Conservation (phyloP, 2,113 vertebrate species). For the Cheilinus undulatus region DNA sequence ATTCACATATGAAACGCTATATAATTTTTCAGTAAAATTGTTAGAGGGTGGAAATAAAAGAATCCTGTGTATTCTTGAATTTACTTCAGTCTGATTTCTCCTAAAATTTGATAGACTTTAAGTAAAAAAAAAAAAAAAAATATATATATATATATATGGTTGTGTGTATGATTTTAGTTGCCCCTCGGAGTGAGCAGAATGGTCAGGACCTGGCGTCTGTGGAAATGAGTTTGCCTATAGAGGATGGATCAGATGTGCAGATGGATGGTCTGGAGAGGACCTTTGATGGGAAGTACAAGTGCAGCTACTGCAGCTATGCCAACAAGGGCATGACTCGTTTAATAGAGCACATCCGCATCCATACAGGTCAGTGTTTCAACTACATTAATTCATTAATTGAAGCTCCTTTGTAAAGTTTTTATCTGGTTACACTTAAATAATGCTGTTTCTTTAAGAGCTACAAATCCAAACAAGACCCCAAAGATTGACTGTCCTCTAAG, state of each 20-base stretch:
- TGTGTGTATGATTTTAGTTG: slow-evolving; percentile 50
- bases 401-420: too few relatives aligned
- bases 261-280: slow-evolving; percentile 98
- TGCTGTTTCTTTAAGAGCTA: too few relatives aligned
- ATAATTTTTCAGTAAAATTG: too few relatives aligned
- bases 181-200: slow-evolving; percentile 83
- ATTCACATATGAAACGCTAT: too few relatives aligned
- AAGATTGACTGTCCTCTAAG: too few relatives aligned
- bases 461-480: too few relatives aligned
- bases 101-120: too few relatives aligned
- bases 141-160: neutral
- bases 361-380: slow-evolving; percentile 87
- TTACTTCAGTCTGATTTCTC: too few relatives aligned
- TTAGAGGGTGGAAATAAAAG: too few relatives aligned
- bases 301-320: slow-evolving; percentile 97
- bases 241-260: slow-evolving; percentile 93
- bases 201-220: slow-evolving; percentile 93
- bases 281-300: slow-evolving; percentile 96
- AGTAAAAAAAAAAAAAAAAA: too few relatives aligned
- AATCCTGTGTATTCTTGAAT: too few relatives aligned
- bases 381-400: neutral
- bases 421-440: too few relatives aligned
- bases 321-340: slow-evolving; percentile 97
- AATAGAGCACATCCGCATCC: slow-evolving; percentile 96
- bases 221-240: slow-evolving; percentile 90